Percentiles rank a stretch among this genome's conserved stretches.
Conservation (phyloP, 1,140 invertebrate species). For the Caenorhabditis briggsae region DNA sequence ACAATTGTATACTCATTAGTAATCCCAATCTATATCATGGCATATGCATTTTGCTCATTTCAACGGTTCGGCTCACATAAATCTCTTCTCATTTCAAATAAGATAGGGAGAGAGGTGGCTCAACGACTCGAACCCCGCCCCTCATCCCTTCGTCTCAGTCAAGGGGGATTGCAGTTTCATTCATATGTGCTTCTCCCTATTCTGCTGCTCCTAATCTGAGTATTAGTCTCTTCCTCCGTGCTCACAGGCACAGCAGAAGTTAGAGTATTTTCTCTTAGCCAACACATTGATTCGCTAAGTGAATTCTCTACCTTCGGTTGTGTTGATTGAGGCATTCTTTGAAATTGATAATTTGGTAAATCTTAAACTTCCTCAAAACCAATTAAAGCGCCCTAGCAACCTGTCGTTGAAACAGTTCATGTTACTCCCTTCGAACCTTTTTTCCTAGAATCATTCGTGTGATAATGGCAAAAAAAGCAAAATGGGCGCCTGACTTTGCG, state of each 20-base stretch:
- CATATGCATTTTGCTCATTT: neutral
- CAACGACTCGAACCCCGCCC: neutral
- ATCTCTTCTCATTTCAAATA: neutral
- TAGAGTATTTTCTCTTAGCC: neutral
- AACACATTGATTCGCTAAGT: neutral
- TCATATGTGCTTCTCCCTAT: neutral
- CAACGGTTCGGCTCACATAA: constrained; percentile 1
- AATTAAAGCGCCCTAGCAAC: too few relatives aligned
- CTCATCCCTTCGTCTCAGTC: neutral
- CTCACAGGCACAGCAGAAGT: neutral
- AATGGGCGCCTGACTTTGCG: neutral
- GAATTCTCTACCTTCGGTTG: constrained; percentile 7
- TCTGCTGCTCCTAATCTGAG: neutral
- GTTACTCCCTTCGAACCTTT: too few relatives aligned
- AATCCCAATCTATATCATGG: too few relatives aligned
- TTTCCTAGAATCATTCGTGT: neutral
- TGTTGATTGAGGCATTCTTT: neutral
- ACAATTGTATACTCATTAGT: too few relatives aligned
- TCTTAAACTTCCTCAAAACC: too few relatives aligned
- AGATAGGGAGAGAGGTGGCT: too few relatives aligned
- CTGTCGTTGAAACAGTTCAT: too few relatives aligned
- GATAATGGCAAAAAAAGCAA: neutral
- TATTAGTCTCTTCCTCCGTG: neutral
- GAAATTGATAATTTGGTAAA: too few relatives aligned
- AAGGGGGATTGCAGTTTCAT: neutral